These are phyloP conservation scores for Drosophila setosimentum DNA, from an alignment of 2,888 invertebrate species.

Conservation along the genomic window DNA sequence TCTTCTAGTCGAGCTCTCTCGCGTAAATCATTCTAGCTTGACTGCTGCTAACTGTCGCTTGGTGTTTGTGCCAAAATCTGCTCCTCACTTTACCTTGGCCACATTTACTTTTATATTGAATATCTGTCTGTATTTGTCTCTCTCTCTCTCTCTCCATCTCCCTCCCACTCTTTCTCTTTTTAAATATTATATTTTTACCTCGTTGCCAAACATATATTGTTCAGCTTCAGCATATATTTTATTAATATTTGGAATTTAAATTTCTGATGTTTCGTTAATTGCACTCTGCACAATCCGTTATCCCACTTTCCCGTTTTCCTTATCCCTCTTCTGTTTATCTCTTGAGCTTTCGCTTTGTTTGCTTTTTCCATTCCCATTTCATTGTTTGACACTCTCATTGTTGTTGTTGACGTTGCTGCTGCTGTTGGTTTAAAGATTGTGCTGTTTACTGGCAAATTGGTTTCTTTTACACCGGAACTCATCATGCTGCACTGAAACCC, in stretches of 20 bases:
- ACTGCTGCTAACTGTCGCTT: not conserved
- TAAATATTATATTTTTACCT: not conserved
- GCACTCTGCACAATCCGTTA: conserved; percentile 39
- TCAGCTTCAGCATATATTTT: conserved; percentile 5
- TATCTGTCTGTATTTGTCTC: not conserved
- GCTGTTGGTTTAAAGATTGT: conserved; percentile 52
- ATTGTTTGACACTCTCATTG: conserved; percentile 46
- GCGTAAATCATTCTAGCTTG: not conserved
- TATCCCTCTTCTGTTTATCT: conserved; percentile 15
- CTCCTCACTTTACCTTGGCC: not conserved
- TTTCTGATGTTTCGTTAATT: conserved; percentile 48
- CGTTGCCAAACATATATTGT: not conserved
- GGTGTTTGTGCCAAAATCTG: not conserved
- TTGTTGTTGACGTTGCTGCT: conserved; percentile 11
- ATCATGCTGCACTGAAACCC: conserved; percentile 29
- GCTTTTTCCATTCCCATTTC: conserved; percentile 3
- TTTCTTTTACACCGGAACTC: conserved; percentile 67
- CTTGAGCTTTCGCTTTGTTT: conserved; percentile 5
- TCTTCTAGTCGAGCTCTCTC: not conserved
- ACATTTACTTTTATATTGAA: not conserved
- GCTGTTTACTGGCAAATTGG: conserved; percentile 75
- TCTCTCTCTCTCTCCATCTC: not conserved
- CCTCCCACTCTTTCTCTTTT: not conserved
- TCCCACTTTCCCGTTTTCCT: not conserved
- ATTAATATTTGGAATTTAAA: conserved; percentile 19